Conservation (phyloP, 2,888 invertebrate species). For the Galeruca laticollis region DNA sequence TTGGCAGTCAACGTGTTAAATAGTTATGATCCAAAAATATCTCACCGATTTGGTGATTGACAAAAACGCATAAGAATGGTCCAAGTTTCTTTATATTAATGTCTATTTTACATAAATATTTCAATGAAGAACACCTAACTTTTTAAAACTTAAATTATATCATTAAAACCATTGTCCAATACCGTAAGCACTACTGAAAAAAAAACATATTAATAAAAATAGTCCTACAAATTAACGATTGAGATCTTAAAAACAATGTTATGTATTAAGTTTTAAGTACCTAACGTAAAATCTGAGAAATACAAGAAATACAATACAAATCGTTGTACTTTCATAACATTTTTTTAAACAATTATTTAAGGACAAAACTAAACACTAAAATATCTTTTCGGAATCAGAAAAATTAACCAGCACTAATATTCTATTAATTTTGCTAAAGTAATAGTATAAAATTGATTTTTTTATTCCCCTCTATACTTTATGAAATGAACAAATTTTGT, state of each 20-base stretch:
- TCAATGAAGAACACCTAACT: slow-evolving; percentile 62
- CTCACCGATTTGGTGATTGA: too few relatives aligned
- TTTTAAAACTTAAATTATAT: slow-evolving; percentile 57
- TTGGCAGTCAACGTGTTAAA: too few relatives aligned
- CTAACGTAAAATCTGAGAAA: slow-evolving; percentile 54
- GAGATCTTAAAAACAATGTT: slow-evolving; percentile 59
- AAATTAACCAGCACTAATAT: too few relatives aligned
- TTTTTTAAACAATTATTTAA: slow-evolving; percentile 8
- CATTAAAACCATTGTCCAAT: slow-evolving; percentile 64
- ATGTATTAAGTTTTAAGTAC: slow-evolving; percentile 57
- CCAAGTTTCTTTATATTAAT: slow-evolving; percentile 50
- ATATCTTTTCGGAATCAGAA: background rate
- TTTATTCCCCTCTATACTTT: too few relatives aligned
- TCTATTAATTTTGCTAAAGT: too few relatives aligned
- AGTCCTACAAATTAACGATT: slow-evolving; percentile 56
- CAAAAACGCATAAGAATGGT: slow-evolving; percentile 41
- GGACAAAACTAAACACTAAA: background rate
- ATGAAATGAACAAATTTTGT: background rate
- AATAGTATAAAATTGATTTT: too few relatives aligned
- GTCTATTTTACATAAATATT: slow-evolving; percentile 64
- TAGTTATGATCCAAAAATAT: too few relatives aligned
- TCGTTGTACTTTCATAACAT: slow-evolving; percentile 41
- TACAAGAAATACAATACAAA: slow-evolving; percentile 36
- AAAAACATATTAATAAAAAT: slow-evolving; percentile 52
- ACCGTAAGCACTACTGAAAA: slow-evolving; percentile 64